These are phyloP conservation scores for Xiphorhynchus erythropygius DNA, from an alignment of 2,797 vertebrate species.

Conservation along the genomic window DNA sequence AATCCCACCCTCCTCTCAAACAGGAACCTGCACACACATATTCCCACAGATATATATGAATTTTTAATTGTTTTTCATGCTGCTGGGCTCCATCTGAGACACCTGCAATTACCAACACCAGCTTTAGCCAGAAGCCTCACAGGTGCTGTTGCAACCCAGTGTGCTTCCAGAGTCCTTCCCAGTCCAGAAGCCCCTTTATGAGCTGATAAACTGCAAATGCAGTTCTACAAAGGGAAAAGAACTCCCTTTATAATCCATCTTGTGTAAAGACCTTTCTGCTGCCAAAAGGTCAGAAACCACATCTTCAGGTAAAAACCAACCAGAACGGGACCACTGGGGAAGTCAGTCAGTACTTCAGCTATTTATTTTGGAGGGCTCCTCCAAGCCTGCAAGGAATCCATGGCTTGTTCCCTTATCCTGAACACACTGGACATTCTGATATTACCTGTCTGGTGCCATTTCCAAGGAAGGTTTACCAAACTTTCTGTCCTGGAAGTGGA, in stretches of 20 bases:
- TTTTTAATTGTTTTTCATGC: neutral
- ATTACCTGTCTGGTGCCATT: neutral
- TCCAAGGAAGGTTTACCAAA: neutral
- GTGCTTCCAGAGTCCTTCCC: neutral
- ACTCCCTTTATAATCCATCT: neutral
- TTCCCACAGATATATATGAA: neutral
- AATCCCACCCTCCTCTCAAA: neutral
- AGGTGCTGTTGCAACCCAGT: accelerated
- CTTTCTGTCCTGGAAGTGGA: neutral
- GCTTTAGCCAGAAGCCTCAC: neutral
- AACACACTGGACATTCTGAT: neutral
- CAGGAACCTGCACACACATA: neutral
- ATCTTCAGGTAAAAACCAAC: neutral
- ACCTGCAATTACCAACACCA: neutral
- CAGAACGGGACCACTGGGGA: neutral
- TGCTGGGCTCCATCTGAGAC: neutral
- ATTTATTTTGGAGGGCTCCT: neutral
- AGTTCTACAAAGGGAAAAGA: neutral
- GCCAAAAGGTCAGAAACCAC: neutral
- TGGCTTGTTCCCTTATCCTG: neutral
- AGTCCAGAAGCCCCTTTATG: neutral
- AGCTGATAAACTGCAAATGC: neutral
- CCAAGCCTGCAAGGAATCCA: neutral
- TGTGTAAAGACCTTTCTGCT: neutral
- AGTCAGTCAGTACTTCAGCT: neutral